Base-by-base conservation (phyloP, 1,140 invertebrate species). In the Heterodera carotae region DNA sequence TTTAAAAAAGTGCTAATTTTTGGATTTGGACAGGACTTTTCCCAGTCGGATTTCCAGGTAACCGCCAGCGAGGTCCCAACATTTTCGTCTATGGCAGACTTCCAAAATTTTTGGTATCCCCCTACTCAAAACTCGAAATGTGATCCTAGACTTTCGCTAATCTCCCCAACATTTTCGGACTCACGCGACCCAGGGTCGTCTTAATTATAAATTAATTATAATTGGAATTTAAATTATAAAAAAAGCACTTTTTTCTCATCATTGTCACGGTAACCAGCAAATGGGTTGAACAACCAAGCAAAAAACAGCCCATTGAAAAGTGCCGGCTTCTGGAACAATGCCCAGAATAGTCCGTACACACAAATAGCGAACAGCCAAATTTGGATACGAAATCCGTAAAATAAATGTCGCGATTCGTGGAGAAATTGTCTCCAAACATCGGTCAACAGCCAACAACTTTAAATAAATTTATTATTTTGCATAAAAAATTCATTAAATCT, bases 231-330 rank as follows among this genome's bases (percentile, higher is more conserved):
- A 22, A 22, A 5, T 56, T 18, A 22, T 56, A 22, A 56, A 56
- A 22, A 53, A 22, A 22, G 18, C 15, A 71, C 69, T 33, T n/a
- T 59, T 22, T 2, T 0, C 15, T 71, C 59, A 22, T 18, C 29
- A 71, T 48, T 36, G 15, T 27, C 22, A 22, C 22, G 48, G 36
- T 77, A 77, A 0, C 76, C 76, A 36, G 34, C 22, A 56, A 31
- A 76, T 62, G 76, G 76, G 22, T 62, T 78, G 25, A 77, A 77
- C 29, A 77, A 78, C 76, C 76, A 77, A 6, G 75, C 60, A 39
- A 77, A 77, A 66, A 75, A 43, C 7, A 77, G 78, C 15, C 76
- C 76, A 12, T 43, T 74, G 27, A 77, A 77, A 5, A 76, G 2
- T 22, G 59, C 34, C 4, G 76, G 36, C 12, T 77, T 77, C 4